Conservation (phyloP, 1,140 invertebrate genomes). For the Caenorhabditis brenneri region DNA sequence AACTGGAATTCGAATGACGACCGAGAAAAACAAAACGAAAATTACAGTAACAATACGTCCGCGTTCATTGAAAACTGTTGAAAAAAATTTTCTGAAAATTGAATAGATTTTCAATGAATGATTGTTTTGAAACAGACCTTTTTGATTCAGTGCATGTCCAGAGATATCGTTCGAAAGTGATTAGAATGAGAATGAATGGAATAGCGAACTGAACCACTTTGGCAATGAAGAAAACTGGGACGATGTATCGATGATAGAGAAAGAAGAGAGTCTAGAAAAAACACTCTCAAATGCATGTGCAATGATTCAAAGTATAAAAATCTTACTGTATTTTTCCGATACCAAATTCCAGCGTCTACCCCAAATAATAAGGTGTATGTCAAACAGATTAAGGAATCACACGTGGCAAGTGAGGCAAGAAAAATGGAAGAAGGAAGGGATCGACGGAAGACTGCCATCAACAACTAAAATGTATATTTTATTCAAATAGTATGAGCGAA, state of each 20-base stretch:
- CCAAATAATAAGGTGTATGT: slow-evolving; percentile 51
- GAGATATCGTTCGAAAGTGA: slow-evolving; percentile 48
- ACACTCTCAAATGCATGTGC: background rate
- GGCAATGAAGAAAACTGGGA: slow-evolving; percentile 46
- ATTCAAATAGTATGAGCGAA: background rate
- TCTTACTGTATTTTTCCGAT: slow-evolving; percentile 37
- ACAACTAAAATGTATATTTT: slow-evolving; percentile 26
- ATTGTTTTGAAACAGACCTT: slow-evolving; percentile 27
- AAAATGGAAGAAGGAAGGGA: slow-evolving; percentile 47
- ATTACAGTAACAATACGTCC: slow-evolving; percentile 41
- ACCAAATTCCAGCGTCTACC: slow-evolving; percentile 45
- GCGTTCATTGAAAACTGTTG: slow-evolving; percentile 43
- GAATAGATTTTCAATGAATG: background rate
- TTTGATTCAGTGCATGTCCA: slow-evolving; percentile 48
- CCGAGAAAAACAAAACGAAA: slow-evolving; percentile 1
- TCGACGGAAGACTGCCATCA: slow-evolving; percentile 49
- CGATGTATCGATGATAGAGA: slow-evolving; percentile 51
- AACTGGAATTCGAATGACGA: slow-evolving; percentile 30
- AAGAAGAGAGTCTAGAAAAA: slow-evolving; percentile 41
- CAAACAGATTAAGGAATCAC: slow-evolving; percentile 43
- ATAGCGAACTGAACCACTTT: slow-evolving; percentile 56
- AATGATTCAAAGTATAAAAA: too few relatives aligned
- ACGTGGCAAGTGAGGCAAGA: slow-evolving; percentile 29
- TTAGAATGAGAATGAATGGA: slow-evolving; percentile 50
- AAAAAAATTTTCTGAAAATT: slow-evolving; percentile 38